A percentile compares a stretch with the other conserved stretches of the same genome.
These are phyloP conservation scores for Pseudanteris insignis DNA, from an alignment of 2,888 invertebrate genomes.

Conservation along the genomic window DNA sequence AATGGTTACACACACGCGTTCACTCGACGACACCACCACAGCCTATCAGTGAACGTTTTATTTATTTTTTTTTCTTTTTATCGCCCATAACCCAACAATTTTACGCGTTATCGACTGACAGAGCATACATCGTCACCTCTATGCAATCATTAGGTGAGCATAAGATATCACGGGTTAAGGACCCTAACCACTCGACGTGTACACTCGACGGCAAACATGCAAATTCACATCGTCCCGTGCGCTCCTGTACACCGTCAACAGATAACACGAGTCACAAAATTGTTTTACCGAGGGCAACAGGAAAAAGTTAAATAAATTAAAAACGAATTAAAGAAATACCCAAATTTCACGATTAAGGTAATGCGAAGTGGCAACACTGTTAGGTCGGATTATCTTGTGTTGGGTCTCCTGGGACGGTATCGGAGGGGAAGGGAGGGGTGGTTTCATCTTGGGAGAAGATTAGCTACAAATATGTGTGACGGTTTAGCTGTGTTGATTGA, in stretches of 20 bases:
- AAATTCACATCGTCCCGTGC: conserved; percentile 33
- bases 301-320: background rate
- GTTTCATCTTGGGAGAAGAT: no score
- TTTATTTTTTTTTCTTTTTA: no score
- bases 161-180: conserved; percentile 49
- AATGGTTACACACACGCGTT: conserved; percentile 32
- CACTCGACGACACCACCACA: conserved; percentile 5
- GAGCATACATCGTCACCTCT: conserved; percentile 48
- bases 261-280: conserved; percentile 31
- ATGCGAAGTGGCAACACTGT: no score
- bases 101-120: conserved; percentile 51
- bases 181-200: conserved; percentile 41
- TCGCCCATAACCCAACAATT: conserved; percentile 48
- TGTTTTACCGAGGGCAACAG: no score
- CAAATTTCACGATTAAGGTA: background rate
- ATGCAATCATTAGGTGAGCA: conserved; percentile 46
- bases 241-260: conserved; percentile 20
- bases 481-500: no score
- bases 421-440: no score
- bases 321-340: background rate
- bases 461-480: no score
- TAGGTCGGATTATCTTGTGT: no score
- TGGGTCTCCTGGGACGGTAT: no score
- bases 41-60: conserved; percentile 24
- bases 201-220: conserved; percentile 42